phyloP scores from a whole-genome alignment of 2,888 invertebrate species.

The Schrankia costaestrigalis region DNA sequence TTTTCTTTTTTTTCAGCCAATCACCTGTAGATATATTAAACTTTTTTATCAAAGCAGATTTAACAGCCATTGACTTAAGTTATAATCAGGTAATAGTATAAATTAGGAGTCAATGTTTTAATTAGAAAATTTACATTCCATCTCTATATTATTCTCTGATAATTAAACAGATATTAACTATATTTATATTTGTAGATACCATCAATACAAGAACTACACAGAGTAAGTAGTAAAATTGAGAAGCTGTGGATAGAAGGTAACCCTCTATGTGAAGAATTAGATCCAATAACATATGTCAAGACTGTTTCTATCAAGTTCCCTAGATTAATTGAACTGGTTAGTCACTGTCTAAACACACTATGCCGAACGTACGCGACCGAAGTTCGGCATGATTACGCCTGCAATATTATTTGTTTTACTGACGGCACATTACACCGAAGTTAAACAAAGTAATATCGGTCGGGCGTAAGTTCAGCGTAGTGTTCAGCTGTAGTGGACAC shows the following conservation, averaged over 20 bases:
- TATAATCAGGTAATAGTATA: constrained; percentile 60
- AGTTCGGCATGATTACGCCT: too few species aligned
- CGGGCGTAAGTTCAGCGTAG: too few species aligned
- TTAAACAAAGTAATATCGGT: too few species aligned
- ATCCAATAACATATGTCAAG: constrained; percentile 54
- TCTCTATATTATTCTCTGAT: neutral
- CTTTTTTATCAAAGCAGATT: constrained; percentile 68
- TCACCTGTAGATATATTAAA: constrained; percentile 65
- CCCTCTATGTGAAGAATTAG: constrained; percentile 60
- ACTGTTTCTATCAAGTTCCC: constrained; percentile 59
- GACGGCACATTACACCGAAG: too few species aligned
- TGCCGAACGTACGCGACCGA: too few species aligned
- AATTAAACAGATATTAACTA: neutral
- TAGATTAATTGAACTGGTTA: constrained; percentile 61
- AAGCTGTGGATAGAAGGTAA: constrained; percentile 71
- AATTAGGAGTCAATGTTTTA: too few species aligned
- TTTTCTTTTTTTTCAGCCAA: constrained; percentile 43
- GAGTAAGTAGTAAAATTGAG: constrained; percentile 68
- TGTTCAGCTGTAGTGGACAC: too few species aligned
- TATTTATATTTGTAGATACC: constrained; percentile 55
- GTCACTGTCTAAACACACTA: constrained; percentile 5
- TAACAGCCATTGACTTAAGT: constrained; percentile 61
- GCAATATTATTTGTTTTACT: too few species aligned
- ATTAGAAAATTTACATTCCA: neutral
- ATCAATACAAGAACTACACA: constrained; percentile 49